A percentile compares a stretch with the other conserved stretches of the same genome.
phyloP scores from a whole-genome alignment of 2,797 vertebrate genomes.

The Parambassis ranga region DNA sequence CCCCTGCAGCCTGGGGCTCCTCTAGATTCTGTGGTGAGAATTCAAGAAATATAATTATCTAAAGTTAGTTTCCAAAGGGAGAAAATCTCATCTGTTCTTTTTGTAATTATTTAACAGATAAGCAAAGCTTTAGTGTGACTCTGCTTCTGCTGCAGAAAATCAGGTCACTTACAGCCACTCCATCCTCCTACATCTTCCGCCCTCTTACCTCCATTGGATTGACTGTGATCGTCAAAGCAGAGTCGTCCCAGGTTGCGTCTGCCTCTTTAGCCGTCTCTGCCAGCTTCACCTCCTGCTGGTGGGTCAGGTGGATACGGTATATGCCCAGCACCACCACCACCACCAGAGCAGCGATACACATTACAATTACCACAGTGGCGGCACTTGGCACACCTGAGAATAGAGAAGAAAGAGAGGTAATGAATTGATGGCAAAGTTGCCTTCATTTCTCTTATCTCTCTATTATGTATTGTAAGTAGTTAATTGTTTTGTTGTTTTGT shows the following conservation, averaged over 20 bases:
- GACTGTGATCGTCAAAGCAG: conserved; percentile 91
- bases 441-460: no score
- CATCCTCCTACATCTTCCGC: not conserved
- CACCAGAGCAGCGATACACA: conserved; percentile 88
- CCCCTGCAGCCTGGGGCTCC: conserved; percentile 79
- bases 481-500: not conserved
- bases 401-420: not conserved
- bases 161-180: not conserved
- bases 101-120: no score
- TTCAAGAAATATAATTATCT: no score
- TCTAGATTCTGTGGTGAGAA: conserved; percentile 81
- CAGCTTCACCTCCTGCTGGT: conserved; percentile 81
- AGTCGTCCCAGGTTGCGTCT: conserved; percentile 89
- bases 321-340: conserved; percentile 88
- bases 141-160: not conserved
- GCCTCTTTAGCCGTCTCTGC: conserved; percentile 79
- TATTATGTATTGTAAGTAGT: not conserved
- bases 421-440: no score
- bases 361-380: conserved; percentile 85
- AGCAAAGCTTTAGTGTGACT: not conserved
- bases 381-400: conserved; percentile 86
- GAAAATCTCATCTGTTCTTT: no score
- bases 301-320: conserved; percentile 85
- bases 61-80: no score
- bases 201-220: conserved; percentile 94